Conservation (phyloP, 1,140 invertebrate species). For the Tetramorium parvispinum region DNA sequence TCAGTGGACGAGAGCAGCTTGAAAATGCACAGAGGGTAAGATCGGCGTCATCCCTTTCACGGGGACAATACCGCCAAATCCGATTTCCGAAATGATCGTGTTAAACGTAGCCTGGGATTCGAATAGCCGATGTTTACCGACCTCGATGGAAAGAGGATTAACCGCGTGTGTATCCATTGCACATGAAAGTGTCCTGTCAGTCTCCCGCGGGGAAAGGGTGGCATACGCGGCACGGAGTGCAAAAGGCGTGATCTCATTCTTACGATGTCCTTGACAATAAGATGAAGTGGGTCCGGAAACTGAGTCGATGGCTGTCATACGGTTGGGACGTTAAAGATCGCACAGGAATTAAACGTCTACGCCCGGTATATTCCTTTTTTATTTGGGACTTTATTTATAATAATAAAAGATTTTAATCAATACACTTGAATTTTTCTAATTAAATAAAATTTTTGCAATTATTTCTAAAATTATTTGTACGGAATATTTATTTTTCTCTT, state of each 20-base stretch:
- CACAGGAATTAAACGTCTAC: constrained; percentile 7
- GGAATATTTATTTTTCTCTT: neutral
- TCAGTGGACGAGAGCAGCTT: constrained; percentile 76
- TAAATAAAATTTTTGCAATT: neutral
- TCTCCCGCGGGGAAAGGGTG: constrained; percentile 63
- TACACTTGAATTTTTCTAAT: neutral
- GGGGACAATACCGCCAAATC: constrained; percentile 78
- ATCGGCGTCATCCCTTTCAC: constrained; percentile 78
- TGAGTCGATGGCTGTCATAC: constrained; percentile 28
- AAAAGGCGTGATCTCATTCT: constrained; percentile 66
- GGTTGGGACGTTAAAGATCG: neutral
- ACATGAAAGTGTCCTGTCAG: constrained; percentile 35
- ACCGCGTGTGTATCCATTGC: constrained; percentile 62
- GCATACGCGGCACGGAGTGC: constrained; percentile 51
- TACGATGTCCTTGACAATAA: constrained; percentile 48
- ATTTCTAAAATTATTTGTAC: neutral
- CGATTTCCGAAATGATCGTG: constrained; percentile 81
- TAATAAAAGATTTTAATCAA: neutral
- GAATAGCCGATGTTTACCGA: constrained; percentile 78
- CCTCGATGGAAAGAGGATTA: constrained; percentile 76
- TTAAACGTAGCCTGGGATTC: constrained; percentile 77
- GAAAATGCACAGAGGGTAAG: constrained; percentile 50
- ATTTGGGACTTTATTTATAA: neutral
- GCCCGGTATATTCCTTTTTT: neutral
- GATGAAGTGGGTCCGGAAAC: constrained; percentile 36